Percentiles rank a stretch among this genome's conserved stretches.
Evolutionary conservation across 2,888 invertebrate genomes (phyloP).

Genomic region (Ischnura elegans): DNA sequence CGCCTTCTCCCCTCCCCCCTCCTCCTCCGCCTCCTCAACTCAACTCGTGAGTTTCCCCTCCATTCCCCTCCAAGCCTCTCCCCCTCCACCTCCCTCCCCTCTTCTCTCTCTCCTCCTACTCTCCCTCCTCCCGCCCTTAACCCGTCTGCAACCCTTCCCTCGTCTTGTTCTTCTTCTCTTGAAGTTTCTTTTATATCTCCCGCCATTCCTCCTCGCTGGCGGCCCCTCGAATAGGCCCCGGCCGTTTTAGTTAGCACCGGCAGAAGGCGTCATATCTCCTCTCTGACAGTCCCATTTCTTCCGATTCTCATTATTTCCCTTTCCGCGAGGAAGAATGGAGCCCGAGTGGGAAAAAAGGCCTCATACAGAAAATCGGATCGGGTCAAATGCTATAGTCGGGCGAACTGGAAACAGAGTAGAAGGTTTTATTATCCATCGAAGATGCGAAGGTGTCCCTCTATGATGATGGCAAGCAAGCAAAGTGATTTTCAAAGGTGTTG

Average conservation of each 20-base stretch:
- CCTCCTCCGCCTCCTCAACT: background rate
- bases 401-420: no score
- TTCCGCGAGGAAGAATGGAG: no score
- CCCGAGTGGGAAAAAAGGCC: no score
- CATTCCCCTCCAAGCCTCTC: background rate
- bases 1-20: background rate
- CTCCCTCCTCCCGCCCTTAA: background rate
- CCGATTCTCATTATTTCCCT: background rate
- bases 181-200: background rate
- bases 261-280: background rate
- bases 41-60: background rate
- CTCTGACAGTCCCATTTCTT: background rate
- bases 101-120: background rate
- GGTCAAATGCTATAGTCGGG: no score
- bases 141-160: background rate
- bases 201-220: background rate
- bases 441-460: no score
- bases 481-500: no score
- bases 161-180: background rate
- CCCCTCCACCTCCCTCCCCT: background rate
- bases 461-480: no score
- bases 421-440: no score
- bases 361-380: no score
- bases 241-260: background rate
- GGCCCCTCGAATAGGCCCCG: background rate